Evolutionary conservation across 2,797 vertebrate genomes (phyloP), one percentile per base, ranked within the genome.

Genomic region (Petrocephalus schoutedeni): DNA sequence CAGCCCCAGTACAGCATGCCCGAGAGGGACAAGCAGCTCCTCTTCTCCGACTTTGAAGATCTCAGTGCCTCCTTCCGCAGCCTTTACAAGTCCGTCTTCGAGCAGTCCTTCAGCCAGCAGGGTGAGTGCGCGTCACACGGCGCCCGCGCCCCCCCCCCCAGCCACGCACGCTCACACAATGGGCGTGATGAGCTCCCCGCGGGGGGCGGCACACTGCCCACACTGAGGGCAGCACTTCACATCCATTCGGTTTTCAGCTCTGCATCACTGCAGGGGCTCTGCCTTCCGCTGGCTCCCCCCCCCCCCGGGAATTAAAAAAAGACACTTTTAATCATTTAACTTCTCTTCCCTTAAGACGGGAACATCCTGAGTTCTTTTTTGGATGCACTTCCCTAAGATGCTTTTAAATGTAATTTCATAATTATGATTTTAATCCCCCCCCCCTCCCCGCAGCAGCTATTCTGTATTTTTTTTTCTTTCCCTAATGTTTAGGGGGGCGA

Each of bases 61-160:
- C 97, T 98, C 94, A 98, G 97, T 96, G 97, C 97, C 96, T 98
- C 97, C 92, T 98, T 98, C 94, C 96, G 97, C 95, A 98, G 97
- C 95, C 96, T 98, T 95, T 98, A 98, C 94, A 98, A 97, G 94
- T 97, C 96, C 92, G 97, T 98, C 93, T 98, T 98, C 94, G 97
- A 97, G 94, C 97, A 97, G 95, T 97, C 97, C 94, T 97, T 97
- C 94, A 97, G 94, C 95, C 97, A 97, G 92, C 97, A 96, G 96
- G 97, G 97, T 98, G 91, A 96, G 96, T 93, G 56, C 23, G 86
- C 85, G 89, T 90, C 87, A 90, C 89, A 49, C 57, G 57, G 21
- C 82, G 36, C 51, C 41, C 3, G 21, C 82, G 36, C 51, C 41
- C 3, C 21, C 9, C 9, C 67, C 51, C 83, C 83, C 28, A 21